Evolutionary conservation across 2,797 vertebrate species (phyloP).

Genomic region (Corythornis leucogaster): DNA sequence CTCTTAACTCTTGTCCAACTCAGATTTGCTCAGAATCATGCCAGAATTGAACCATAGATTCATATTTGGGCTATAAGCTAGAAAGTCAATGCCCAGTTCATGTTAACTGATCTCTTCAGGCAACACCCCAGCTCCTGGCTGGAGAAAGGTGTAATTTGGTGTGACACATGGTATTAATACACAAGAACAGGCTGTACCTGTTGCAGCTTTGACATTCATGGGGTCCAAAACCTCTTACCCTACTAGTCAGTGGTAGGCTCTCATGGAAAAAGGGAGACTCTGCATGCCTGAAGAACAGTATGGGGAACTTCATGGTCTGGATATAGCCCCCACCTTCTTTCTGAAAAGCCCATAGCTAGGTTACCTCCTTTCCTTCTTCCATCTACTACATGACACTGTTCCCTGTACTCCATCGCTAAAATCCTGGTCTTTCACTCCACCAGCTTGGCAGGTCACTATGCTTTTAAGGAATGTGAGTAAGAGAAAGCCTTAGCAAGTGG

Average conservation of each 20-base stretch:
- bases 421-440: not conserved
- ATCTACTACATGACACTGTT: not conserved
- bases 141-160: conserved; percentile 16
- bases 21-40: conserved; percentile 14
- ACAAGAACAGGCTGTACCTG: not conserved
- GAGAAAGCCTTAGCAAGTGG: not conserved
- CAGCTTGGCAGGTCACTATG: not conserved
- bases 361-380: not conserved
- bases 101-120: conserved; percentile 36
- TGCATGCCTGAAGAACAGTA: not conserved
- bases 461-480: not conserved
- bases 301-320: not conserved
- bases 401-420: not conserved
- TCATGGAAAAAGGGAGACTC: not conserved
- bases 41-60: not conserved
- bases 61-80: not conserved
- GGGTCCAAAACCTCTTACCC: not conserved
- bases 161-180: conserved; percentile 26
- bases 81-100: conserved; percentile 4
- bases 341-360: not conserved
- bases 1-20: conserved; percentile 11
- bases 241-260: not conserved
- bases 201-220: not conserved
- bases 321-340: not conserved
- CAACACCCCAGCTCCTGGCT: conserved; percentile 1